Evolutionary conservation across 1,140 invertebrate genomes (phyloP).

Genomic region (Drosophila busckii): DNA sequence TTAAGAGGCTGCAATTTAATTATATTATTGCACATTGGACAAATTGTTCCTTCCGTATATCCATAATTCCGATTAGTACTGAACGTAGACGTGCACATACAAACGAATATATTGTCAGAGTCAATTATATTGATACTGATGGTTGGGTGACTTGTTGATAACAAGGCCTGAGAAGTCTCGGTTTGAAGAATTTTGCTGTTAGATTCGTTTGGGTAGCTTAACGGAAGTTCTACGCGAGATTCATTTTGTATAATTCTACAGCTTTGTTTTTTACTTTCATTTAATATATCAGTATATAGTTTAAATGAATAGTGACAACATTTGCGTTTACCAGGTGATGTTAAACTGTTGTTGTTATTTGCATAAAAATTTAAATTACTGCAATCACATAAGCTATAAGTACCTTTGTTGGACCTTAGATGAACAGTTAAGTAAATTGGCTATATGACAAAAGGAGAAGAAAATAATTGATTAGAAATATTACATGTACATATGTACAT

Average conservation of each 20-base stretch:
- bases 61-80: constrained; percentile 8
- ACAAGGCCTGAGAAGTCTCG: too few species aligned
- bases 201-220: neutral
- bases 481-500: constrained; percentile 2
- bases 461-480: constrained; percentile 54
- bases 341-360: constrained; percentile 72
- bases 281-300: constrained; percentile 40
- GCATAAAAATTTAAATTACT: constrained; percentile 65
- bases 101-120: constrained; percentile 78
- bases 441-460: constrained; percentile 81
- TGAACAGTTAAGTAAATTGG: constrained; percentile 88
- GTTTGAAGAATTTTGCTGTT: constrained; percentile 5
- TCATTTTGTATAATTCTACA: constrained; percentile 15
- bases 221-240: neutral
- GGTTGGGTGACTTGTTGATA: too few species aligned
- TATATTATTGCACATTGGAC: constrained; percentile 55
- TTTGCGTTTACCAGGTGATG: constrained; percentile 57
- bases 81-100: constrained; percentile 45
- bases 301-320: constrained; percentile 56
- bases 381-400: constrained; percentile 84
- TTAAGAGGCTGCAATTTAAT: constrained; percentile 45
- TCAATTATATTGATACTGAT: constrained; percentile 81
- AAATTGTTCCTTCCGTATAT: constrained; percentile 34
- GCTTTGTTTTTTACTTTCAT: constrained; percentile 27
- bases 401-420: constrained; percentile 88